Conservation (phyloP, 2,888 invertebrate genomes). For the Zeuzera pyrina region DNA sequence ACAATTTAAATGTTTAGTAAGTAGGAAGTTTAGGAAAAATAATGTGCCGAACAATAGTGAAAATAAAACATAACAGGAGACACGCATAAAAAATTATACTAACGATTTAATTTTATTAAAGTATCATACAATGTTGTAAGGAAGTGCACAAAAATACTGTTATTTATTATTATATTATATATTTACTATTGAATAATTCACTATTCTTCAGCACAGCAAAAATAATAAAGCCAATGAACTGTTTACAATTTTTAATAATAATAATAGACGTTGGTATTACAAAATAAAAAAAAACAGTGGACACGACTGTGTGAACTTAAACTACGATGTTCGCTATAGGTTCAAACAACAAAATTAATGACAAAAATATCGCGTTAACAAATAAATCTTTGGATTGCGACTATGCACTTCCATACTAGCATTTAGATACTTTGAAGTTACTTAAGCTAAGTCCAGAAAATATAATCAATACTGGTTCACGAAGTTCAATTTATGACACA, state of each 20-base stretch:
- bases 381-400: constrained; percentile 7
- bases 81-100: constrained; percentile 22
- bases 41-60: constrained; percentile 90
- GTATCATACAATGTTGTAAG: constrained; percentile 42
- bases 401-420: constrained; percentile 59
- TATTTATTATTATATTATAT: no score
- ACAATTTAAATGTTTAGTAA: constrained; percentile 16
- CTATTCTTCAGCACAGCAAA: constrained; percentile 71
- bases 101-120: constrained; percentile 15
- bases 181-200: constrained; percentile 41
- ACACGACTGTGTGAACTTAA: not conserved
- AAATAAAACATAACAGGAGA: constrained; percentile 52
- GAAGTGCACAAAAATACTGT: no score
- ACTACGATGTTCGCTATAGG: no score
- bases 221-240: constrained; percentile 31
- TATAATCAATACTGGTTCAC: no score
- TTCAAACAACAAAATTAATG: not conserved
- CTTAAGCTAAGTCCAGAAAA: no score
- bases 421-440: constrained; percentile 30
- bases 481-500: no score
- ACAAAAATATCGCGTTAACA: constrained; percentile 4
- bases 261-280: constrained; percentile 25
- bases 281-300: constrained; percentile 1
- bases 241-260: constrained; percentile 50
- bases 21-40: constrained; percentile 27